A percentile compares a stretch with the other conserved stretches of the same genome.
These are phyloP conservation scores for Drosophila nr. medialis DNA, from an alignment of 2,888 invertebrate species.

Conservation along the genomic window DNA sequence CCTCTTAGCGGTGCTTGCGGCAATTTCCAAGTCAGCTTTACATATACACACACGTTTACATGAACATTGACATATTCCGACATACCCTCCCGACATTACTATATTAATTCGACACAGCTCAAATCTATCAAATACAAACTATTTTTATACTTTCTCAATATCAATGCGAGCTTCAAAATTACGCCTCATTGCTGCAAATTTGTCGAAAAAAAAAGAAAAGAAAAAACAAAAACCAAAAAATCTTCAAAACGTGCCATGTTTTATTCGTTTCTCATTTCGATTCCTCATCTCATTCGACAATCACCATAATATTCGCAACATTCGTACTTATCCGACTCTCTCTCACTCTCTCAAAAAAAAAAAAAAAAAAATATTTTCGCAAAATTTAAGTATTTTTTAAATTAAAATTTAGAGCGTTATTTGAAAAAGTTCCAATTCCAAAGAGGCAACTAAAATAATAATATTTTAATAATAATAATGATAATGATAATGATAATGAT, in stretches of 20 bases:
- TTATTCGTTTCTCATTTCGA: conserved; percentile 42
- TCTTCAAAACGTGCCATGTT: conserved; percentile 71
- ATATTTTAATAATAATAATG: conserved; percentile 23
- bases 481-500: background rate
- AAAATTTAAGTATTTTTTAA: conserved; percentile 27
- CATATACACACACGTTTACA: conserved; percentile 33
- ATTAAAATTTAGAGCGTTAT: conserved; percentile 62
- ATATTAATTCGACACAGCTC: conserved; percentile 30
- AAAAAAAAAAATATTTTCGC: conserved; percentile 34
- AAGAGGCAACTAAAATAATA: conserved; percentile 37
- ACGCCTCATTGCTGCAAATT: conserved; percentile 44
- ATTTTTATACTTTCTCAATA: conserved; percentile 35
- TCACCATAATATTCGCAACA: conserved; percentile 48
- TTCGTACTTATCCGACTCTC: conserved; percentile 50
- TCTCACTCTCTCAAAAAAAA: conserved; percentile 48
- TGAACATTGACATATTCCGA: conserved; percentile 30
- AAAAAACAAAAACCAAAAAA: conserved; percentile 3
- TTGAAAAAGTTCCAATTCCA: conserved; percentile 69
- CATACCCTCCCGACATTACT: conserved; percentile 9
- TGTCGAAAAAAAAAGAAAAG: conserved; percentile 23
- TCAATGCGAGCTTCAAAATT: conserved; percentile 49
- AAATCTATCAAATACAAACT: conserved; percentile 34
- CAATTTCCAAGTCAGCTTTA: background rate
- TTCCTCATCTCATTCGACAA: conserved; percentile 51
- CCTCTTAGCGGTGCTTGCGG: conserved; percentile 2